Conservation (phyloP, 1,140 invertebrate genomes). For the Micrasema minimum region DNA sequence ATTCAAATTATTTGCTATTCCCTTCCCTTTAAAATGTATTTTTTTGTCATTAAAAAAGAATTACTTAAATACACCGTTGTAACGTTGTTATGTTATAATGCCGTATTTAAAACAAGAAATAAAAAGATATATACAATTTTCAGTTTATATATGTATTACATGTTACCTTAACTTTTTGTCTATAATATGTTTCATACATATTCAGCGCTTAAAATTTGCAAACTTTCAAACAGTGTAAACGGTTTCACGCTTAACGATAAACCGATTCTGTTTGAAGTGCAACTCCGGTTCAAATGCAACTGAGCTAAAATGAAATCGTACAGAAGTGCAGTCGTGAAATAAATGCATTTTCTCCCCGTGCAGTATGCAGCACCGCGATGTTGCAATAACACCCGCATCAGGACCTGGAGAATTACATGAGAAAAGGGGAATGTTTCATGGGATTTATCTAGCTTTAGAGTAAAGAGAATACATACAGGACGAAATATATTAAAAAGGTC, state of each 20-base stretch:
- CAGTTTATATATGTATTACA: no score
- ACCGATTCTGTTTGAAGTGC: slow-evolving; percentile 32
- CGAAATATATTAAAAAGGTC: no score
- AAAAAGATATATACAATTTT: no score
- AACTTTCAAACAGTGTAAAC: slow-evolving; percentile 15
- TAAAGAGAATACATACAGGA: slow-evolving; percentile 11
- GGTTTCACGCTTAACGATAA: slow-evolving; percentile 19
- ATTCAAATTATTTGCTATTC: no score
- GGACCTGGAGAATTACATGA: slow-evolving; percentile 29
- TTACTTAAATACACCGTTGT: no score
- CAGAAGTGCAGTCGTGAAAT: slow-evolving; percentile 35
- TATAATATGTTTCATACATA: background rate
- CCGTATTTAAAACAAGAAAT: no score
- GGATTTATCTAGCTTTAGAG: slow-evolving; percentile 34
- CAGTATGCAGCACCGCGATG: no score
- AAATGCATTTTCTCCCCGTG: slow-evolving; percentile 35
- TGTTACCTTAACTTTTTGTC: background rate
- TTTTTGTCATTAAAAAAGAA: no score
- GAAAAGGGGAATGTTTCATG: slow-evolving; percentile 15
- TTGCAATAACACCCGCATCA: slow-evolving; percentile 33
- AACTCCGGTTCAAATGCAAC: slow-evolving; percentile 30
- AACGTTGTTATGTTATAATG: no score
- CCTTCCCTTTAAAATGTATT: no score
- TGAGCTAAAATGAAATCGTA: slow-evolving; percentile 34
- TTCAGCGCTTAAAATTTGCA: slow-evolving; percentile 6